phyloP scores from a whole-genome alignment of 1,140 invertebrate species.

The Eupristina koningsbergeri region DNA sequence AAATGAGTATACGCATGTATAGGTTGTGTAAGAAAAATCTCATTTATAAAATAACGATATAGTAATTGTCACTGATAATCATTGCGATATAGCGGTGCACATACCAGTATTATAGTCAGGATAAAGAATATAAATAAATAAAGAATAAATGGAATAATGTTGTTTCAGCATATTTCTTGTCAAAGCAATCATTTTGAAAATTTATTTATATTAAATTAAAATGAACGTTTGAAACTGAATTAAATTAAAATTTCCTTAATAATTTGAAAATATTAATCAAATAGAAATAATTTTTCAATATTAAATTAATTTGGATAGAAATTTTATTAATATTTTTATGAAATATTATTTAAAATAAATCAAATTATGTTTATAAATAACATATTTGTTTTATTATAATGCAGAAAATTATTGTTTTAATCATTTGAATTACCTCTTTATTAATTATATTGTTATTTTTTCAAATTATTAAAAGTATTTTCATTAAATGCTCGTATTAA shows the following conservation, averaged over 20 bases:
- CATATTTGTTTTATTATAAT: too few relatives aligned
- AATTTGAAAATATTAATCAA: too few relatives aligned
- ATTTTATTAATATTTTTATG: too few relatives aligned
- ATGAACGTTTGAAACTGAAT: background rate
- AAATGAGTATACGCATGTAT: slow-evolving; percentile 37
- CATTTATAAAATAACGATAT: slow-evolving; percentile 43
- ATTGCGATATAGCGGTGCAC: slow-evolving; percentile 50
- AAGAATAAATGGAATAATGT: background rate
- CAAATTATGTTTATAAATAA: too few relatives aligned
- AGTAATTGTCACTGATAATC: slow-evolving; percentile 46
- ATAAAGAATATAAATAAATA: slow-evolving; percentile 22
- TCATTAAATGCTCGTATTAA: background rate
- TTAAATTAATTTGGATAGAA: too few relatives aligned
- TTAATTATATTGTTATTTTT: too few relatives aligned
- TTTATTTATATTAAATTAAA: background rate
- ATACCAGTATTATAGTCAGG: slow-evolving; percentile 50
- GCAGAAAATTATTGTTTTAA: too few relatives aligned
- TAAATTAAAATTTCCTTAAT: background rate
- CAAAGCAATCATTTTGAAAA: slow-evolving; percentile 1
- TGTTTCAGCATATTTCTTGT: slow-evolving; percentile 8
- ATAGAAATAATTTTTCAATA: too few relatives aligned
- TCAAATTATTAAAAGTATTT: too few relatives aligned
- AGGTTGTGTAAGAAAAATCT: slow-evolving; percentile 36
- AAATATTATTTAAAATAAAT: too few relatives aligned
- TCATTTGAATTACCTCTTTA: too few relatives aligned